Conservation (phyloP, 2,113 vertebrate genomes). For the Eptatretus burgeri region DNA sequence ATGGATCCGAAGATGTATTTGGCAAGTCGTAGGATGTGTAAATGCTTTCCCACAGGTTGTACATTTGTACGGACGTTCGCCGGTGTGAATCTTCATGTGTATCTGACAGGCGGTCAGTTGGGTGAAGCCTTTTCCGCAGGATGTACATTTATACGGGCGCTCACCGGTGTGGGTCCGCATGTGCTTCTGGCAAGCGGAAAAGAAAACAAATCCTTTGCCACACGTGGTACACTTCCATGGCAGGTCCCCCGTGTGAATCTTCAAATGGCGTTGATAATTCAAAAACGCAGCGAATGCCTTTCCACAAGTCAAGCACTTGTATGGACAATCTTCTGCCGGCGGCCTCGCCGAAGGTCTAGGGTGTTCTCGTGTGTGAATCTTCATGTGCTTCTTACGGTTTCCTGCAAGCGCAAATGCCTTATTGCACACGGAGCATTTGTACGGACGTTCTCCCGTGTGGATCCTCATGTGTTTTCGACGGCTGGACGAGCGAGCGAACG, state of each 20-base stretch:
- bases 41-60: not conserved
- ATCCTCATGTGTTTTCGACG: not conserved
- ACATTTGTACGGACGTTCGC: not conserved
- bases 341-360: no score
- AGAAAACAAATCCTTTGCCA: not conserved
- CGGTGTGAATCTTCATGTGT: not conserved
- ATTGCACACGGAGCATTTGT: not conserved
- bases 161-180: not conserved
- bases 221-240: not conserved
- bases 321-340: no score
- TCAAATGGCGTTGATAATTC: not conserved
- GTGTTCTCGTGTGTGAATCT: not conserved
- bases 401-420: not conserved
- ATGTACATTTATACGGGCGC: not conserved
- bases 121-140: not conserved
- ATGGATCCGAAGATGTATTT: not conserved
- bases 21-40: not conserved
- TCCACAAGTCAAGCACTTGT: no score
- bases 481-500: no score
- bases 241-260: not conserved
- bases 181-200: not conserved
- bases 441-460: not conserved
- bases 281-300: no score
- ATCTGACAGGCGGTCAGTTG: no score
- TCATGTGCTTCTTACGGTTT: not conserved